Conservation (phyloP, 1,140 invertebrate species). For the Drosophila elegans region DNA sequence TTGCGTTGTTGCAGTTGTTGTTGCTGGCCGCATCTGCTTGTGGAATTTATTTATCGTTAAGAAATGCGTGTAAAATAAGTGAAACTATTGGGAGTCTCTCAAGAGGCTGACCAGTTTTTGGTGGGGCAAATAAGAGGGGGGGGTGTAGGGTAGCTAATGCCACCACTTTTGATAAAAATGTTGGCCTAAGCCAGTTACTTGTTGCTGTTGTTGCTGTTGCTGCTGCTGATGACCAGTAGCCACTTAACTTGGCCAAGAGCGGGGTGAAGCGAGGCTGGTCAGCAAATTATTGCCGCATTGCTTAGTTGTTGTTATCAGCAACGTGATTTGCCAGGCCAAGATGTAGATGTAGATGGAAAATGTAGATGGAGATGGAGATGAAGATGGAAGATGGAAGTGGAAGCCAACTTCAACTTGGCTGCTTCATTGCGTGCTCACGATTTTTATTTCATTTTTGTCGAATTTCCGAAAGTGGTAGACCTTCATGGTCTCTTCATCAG, state of each 20-base stretch:
- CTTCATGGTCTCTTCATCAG: constrained; percentile 66
- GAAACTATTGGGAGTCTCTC: constrained; percentile 76
- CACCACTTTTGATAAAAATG: constrained; percentile 81
- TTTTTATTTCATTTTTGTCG: constrained; percentile 64
- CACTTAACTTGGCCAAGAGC: constrained; percentile 55
- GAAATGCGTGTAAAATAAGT: constrained; percentile 82
- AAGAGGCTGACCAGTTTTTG: constrained; percentile 66
- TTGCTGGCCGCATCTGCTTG: constrained; percentile 71
- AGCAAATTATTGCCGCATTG: constrained; percentile 81
- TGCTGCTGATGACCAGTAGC: constrained; percentile 74
- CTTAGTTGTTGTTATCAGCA: constrained; percentile 79
- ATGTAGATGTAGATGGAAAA: constrained; percentile 25
- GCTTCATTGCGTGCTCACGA: constrained; percentile 64
- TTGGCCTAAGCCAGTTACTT: constrained; percentile 75
- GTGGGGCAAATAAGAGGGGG: constrained; percentile 3
- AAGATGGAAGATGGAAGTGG: constrained; percentile 34
- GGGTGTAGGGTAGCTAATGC: constrained; percentile 56
- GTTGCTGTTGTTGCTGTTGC: constrained; percentile 26
- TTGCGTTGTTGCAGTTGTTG: constrained; percentile 21
- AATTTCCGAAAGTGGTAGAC: constrained; percentile 83
- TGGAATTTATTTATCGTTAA: constrained; percentile 83
- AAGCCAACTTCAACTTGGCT: constrained; percentile 44
- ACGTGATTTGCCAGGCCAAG: constrained; percentile 71
- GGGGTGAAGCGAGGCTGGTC: constrained; percentile 13
- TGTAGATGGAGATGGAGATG: constrained; percentile 28